A percentile compares a stretch with the other conserved stretches of the same genome.
These are phyloP conservation scores for Camponotus fellah DNA, from an alignment of 2,888 invertebrate species.

Conservation along the genomic window DNA sequence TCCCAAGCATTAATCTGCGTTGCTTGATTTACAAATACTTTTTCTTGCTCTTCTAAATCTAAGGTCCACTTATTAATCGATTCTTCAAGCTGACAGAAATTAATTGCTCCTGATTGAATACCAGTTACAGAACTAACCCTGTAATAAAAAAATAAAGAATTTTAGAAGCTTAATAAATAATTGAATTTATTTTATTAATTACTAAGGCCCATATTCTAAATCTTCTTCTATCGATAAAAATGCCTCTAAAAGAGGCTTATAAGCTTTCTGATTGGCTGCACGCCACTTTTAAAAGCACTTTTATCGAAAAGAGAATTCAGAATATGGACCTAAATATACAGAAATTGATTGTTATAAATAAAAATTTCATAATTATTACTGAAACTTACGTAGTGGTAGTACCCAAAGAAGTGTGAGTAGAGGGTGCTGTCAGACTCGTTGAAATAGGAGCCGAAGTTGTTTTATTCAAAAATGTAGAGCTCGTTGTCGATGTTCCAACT, in stretches of 20 bases:
- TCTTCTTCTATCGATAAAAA: no score
- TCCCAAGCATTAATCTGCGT: conserved; percentile 99
- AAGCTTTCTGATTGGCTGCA: no score
- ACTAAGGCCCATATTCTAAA: no score
- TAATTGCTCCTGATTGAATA: conserved; percentile 87
- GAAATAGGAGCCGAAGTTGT: conserved; percentile 73
- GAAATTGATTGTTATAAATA: conserved; percentile 15
- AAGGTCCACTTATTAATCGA: conserved; percentile 97
- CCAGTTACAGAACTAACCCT: conserved; percentile 82
- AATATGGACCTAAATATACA: no score
- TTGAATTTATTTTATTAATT: not conserved
- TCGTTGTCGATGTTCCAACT: conserved; percentile 64
- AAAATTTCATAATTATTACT: conserved; percentile 7
- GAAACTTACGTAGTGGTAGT: conserved; percentile 80
- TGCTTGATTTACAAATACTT: conserved; percentile 96
- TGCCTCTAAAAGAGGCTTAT: no score
- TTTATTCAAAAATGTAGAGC: conserved; percentile 68
- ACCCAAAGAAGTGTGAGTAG: conserved; percentile 80
- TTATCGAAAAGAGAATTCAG: no score
- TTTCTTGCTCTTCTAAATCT: conserved; percentile 97
- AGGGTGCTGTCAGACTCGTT: conserved; percentile 66
- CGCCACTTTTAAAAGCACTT: no score
- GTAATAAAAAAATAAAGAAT: conserved; percentile 35
- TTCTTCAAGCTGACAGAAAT: conserved; percentile 95
- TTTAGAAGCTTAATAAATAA: not conserved